Percentiles rank a stretch among this genome's conserved stretches.
Evolutionary conservation across 2,797 vertebrate species (phyloP).

Genomic region (Nyctibius grandis): DNA sequence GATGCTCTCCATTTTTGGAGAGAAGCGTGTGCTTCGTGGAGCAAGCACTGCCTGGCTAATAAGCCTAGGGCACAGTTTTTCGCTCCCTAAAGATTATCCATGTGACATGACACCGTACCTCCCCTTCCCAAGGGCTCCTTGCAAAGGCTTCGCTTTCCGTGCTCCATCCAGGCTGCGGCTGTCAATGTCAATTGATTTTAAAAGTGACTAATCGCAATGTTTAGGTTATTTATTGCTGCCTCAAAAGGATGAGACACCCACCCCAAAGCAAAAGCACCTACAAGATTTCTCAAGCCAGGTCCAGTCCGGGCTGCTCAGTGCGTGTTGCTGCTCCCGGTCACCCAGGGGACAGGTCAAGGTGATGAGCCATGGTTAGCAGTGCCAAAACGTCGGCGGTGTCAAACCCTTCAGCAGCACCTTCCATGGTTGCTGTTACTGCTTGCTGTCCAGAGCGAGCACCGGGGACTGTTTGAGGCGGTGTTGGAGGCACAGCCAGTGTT

Average conservation of each 20-base stretch:
- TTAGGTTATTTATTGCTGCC: background rate
- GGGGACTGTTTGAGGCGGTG: background rate
- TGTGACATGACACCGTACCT: background rate
- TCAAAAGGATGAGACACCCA: background rate
- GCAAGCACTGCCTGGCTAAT: background rate
- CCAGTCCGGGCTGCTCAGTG: accelerated
- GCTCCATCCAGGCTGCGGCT: background rate
- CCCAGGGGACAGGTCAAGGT: background rate
- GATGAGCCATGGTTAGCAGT: background rate
- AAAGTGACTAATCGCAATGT: background rate
- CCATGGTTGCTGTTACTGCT: accelerated
- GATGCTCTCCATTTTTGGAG: background rate
- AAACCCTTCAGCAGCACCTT: background rate
- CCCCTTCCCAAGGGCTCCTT: background rate
- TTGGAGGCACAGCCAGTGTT: accelerated
- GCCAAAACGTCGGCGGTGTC: background rate
- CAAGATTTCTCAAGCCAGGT: background rate
- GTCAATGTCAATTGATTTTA: background rate
- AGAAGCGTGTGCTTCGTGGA: accelerated
- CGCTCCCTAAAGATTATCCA: background rate
- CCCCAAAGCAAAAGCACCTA: background rate
- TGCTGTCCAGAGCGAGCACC: accelerated
- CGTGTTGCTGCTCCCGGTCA: background rate
- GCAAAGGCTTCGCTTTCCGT: background rate
- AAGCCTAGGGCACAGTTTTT: background rate